These are phyloP conservation scores for Euura lappo DNA, from an alignment of 1,140 invertebrate genomes.

Conservation along the genomic window DNA sequence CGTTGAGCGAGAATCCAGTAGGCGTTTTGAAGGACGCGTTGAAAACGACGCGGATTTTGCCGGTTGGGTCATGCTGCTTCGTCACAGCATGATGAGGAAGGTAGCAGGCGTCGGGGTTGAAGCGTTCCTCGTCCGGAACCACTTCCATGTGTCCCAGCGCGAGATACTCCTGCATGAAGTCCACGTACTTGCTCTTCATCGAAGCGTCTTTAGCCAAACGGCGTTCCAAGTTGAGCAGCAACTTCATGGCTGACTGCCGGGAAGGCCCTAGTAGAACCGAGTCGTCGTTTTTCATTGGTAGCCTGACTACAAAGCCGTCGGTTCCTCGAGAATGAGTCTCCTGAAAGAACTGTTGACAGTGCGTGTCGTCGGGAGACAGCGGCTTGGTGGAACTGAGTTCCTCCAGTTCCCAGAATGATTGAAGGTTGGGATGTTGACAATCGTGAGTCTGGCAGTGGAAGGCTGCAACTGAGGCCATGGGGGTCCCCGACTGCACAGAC, in stretches of 20 bases:
- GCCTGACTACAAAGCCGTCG: constrained; percentile 8
- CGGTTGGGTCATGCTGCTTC: no score
- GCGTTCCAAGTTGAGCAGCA: constrained; percentile 20
- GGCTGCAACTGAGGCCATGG: no score
- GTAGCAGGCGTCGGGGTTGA: constrained; percentile 12
- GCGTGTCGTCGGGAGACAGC: no score
- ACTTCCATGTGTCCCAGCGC: constrained; percentile 28
- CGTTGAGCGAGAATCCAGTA: constrained; percentile 18
- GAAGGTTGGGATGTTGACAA: no score
- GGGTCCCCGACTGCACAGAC: no score
- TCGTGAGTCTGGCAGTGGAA: no score
- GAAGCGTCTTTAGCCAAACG: neutral
- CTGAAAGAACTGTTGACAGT: no score
- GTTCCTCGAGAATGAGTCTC: no score
- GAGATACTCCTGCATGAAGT: constrained; percentile 30
- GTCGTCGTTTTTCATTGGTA: neutral
- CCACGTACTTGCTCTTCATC: neutral
- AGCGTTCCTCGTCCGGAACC: neutral
- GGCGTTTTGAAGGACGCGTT: constrained; percentile 1
- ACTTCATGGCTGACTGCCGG: constrained; percentile 19
- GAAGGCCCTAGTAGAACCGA: constrained; percentile 26
- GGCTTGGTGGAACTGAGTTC: no score
- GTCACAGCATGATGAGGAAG: constrained; percentile 29
- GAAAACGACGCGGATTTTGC: constrained; percentile 17
- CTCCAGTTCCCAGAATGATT: no score